Evolutionary conservation across 2,888 invertebrate genomes (phyloP).

Genomic region (Mythimna pallens): DNA sequence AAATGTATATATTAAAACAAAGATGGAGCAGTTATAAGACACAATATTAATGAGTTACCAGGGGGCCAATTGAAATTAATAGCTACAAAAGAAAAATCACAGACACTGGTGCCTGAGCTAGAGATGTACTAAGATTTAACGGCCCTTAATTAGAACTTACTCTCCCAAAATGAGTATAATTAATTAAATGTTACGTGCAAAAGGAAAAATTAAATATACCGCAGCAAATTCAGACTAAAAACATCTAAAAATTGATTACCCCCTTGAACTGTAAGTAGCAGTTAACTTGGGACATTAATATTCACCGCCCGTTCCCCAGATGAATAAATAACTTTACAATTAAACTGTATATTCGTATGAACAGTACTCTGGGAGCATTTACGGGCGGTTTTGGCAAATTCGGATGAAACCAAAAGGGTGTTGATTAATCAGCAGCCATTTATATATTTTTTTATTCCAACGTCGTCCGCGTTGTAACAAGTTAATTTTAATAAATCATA

Average conservation of each 20-base stretch:
- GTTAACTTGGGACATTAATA: slow-evolving; percentile 54
- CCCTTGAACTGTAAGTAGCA: slow-evolving; percentile 31
- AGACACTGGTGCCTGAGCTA: not conserved
- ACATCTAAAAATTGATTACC: slow-evolving; percentile 43
- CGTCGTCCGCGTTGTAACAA: slow-evolving; percentile 46
- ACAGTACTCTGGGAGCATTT: slow-evolving; percentile 47
- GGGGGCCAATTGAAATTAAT: not conserved
- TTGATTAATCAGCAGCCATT: slow-evolving; percentile 64
- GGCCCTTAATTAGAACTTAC: not conserved
- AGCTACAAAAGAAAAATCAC: not conserved
- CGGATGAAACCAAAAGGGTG: slow-evolving; percentile 51
- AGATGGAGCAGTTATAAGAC: too few relatives aligned
- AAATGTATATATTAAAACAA: too few relatives aligned
- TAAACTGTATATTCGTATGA: slow-evolving; percentile 54
- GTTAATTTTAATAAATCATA: slow-evolving; percentile 67
- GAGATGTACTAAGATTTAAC: slow-evolving; percentile 5
- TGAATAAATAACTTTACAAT: slow-evolving; percentile 61
- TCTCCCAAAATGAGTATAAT: not conserved
- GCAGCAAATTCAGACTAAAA: slow-evolving; percentile 26
- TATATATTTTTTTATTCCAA: slow-evolving; percentile 59
- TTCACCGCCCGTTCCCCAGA: slow-evolving; percentile 38
- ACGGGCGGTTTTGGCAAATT: slow-evolving; percentile 49
- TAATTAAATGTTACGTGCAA: slow-evolving; percentile 1
- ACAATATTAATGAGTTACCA: too few relatives aligned
- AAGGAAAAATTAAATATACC: slow-evolving; percentile 1